Evolutionary conservation across 2,113 vertebrate species (phyloP), one percentile per base, ranked within the genome.

Genomic region (Abramis brama): DNA sequence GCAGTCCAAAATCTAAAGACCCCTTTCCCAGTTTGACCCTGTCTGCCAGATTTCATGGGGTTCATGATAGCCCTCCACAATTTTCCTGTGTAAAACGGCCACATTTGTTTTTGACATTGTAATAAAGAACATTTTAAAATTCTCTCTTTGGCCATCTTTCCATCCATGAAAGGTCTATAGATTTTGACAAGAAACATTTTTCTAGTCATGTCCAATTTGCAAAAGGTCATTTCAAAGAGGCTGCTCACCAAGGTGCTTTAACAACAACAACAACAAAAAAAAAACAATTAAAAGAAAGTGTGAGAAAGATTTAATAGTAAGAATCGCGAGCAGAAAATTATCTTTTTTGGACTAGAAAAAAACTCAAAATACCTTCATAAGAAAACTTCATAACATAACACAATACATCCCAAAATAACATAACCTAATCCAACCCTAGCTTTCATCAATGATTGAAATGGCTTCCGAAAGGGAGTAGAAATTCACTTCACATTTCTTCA

Each of bases 151-250:
- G 59, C 23, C 7, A 62, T 33, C 27, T 36, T 36, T 76, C 45
- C 45, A 23, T 76, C 25, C 15, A 5, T 7, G 15, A 76, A 52
- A 76, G 15, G 47, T 52, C 74, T 76, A 8, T 4, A 19, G 74
- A 76, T 76, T 52, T 76, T 52, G 74, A 76, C 45, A 76, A 17
- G 74, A 25, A 52, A 76, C 45, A 52, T 30, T 52, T 76, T 76
- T n/a, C 45, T n/a, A 27, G 74, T 52, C 74, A 52, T 7, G 8
- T 76, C 25, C 25, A 19, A 76, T 76, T 76, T 76, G 45, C n/a
- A 50, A 76, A 52, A 76, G 74, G 74, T 76, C 47, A 52, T 30
- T 76, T 76, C 4, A 76, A 27, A 76, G 74, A 45, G n/a, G 25
- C 47, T 30, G 8, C n/a, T 52, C 74, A 52, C 25, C n/a, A 52